Conservation (phyloP, 2,113 vertebrate genomes). For the Climacteris rufus region DNA sequence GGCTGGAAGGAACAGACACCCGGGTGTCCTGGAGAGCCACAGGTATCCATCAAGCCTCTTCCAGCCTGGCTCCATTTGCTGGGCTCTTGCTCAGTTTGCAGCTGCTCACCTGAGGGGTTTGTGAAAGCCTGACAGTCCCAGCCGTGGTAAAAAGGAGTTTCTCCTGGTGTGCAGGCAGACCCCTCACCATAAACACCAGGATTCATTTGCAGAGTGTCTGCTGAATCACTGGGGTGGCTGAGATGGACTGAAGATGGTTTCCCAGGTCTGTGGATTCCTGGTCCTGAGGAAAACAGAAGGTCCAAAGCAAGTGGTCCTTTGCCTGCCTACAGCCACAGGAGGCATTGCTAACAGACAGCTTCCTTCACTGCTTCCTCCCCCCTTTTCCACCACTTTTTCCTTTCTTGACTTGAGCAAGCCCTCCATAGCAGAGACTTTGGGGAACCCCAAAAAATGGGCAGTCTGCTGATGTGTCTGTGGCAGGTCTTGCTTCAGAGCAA, state of each 20-base stretch:
- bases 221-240: background rate
- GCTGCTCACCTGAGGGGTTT: background rate
- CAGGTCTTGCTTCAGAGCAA: background rate
- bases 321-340: background rate
- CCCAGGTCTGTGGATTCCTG: background rate
- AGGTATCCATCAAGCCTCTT: background rate
- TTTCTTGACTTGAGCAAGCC: background rate
- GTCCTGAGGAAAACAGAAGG: background rate
- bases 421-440: background rate
- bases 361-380: background rate
- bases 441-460: background rate
- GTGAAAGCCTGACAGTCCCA: accelerated
- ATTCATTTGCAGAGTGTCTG: accelerated
- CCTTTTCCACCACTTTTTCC: background rate
- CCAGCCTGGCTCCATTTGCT: background rate
- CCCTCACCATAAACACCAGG: accelerated
- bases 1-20: background rate
- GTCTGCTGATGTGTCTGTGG: background rate
- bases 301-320: background rate
- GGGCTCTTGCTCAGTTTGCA: background rate
- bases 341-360: background rate
- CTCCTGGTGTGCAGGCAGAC: background rate
- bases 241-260: background rate
- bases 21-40: background rate
- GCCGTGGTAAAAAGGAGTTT: background rate